Evolutionary conservation across 2,888 invertebrate species (phyloP).

Genomic region (Belgica antarctica): DNA sequence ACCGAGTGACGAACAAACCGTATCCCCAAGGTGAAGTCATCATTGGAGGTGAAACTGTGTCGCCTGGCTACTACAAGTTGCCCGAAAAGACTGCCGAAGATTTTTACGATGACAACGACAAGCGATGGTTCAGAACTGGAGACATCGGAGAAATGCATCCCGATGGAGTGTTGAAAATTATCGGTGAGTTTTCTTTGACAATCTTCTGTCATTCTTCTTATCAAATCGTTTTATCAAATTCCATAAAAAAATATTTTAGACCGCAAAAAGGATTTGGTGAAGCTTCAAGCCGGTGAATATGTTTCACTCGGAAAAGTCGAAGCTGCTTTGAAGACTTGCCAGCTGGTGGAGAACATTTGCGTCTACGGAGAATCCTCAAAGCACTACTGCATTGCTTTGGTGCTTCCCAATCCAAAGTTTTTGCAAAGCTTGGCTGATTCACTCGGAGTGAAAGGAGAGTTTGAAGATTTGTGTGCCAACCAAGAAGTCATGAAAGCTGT

Average conservation of each 20-base stretch:
- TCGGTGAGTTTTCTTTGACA: slow-evolving; percentile 64
- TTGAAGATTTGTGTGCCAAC: slow-evolving; percentile 75
- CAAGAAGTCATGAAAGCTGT: slow-evolving; percentile 74
- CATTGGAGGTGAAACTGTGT: slow-evolving; percentile 85
- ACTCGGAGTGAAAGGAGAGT: slow-evolving; percentile 61
- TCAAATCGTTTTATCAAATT: too few species aligned
- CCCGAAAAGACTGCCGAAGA: slow-evolving; percentile 85
- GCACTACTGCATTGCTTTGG: slow-evolving; percentile 81
- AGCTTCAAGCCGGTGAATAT: slow-evolving; percentile 96
- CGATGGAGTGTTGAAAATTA: slow-evolving; percentile 94
- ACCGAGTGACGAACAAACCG: slow-evolving; percentile 81
- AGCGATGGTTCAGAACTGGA: slow-evolving; percentile 92
- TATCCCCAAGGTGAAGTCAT: slow-evolving; percentile 83
- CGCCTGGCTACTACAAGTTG: slow-evolving; percentile 90
- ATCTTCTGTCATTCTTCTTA: background rate
- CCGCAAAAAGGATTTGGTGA: slow-evolving; percentile 98
- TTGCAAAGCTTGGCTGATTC: slow-evolving; percentile 71
- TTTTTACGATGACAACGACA: slow-evolving; percentile 73
- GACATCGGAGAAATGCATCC: slow-evolving; percentile 92
- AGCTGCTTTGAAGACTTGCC: slow-evolving; percentile 89
- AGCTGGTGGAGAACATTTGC: slow-evolving; percentile 95
- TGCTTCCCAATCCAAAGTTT: slow-evolving; percentile 77
- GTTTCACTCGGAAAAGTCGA: slow-evolving; percentile 97
- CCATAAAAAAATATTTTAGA: slow-evolving; percentile 60
- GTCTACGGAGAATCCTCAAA: slow-evolving; percentile 89